These are phyloP conservation scores for Catajapyx aquilonaris DNA, from an alignment of 1,140 invertebrate genomes.

Conservation along the genomic window DNA sequence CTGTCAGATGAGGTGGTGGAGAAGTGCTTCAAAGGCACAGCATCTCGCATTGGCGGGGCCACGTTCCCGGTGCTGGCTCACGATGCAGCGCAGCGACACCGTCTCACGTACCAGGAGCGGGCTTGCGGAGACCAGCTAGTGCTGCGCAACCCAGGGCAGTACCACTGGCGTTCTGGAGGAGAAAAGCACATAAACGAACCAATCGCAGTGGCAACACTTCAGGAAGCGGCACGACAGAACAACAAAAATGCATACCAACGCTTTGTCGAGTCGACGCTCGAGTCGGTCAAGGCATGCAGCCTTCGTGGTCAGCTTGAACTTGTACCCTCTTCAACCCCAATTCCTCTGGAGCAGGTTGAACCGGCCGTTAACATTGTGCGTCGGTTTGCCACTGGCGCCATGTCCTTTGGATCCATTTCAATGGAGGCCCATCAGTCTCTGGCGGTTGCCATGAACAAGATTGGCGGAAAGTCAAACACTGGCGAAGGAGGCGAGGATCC, in stretches of 20 bases:
- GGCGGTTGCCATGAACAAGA: conserved; percentile 91
- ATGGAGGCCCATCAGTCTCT: conserved; percentile 86
- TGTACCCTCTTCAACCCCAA: conserved; percentile 43
- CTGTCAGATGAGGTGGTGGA: conserved; percentile 78
- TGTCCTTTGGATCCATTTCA: conserved; percentile 85
- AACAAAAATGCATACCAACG: conserved; percentile 64
- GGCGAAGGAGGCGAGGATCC: conserved; percentile 85
- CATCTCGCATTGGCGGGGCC: conserved; percentile 84
- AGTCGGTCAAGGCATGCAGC: conserved; percentile 70
- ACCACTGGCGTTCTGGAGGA: conserved; percentile 89
- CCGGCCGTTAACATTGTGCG: conserved; percentile 89
- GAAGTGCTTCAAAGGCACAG: conserved; percentile 87
- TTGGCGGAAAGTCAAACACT: conserved; percentile 91
- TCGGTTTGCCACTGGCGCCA: conserved; percentile 60
- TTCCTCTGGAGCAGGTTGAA: conserved; percentile 76
- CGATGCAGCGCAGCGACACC: conserved; percentile 69
- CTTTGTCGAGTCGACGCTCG: conserved; percentile 68
- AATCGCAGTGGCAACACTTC: conserved; percentile 74
- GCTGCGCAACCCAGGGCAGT: conserved; percentile 81
- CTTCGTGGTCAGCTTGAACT: conserved; percentile 82
- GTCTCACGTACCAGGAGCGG: conserved; percentile 48
- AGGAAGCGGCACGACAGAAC: conserved; percentile 69
- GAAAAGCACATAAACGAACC: conserved; percentile 98
- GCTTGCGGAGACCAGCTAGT: conserved; percentile 47
- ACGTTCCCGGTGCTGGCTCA: conserved; percentile 71